Percentiles rank a stretch among this genome's conserved stretches.
Conservation (phyloP, 2,888 invertebrate genomes). For the Argyresthia albistria region DNA sequence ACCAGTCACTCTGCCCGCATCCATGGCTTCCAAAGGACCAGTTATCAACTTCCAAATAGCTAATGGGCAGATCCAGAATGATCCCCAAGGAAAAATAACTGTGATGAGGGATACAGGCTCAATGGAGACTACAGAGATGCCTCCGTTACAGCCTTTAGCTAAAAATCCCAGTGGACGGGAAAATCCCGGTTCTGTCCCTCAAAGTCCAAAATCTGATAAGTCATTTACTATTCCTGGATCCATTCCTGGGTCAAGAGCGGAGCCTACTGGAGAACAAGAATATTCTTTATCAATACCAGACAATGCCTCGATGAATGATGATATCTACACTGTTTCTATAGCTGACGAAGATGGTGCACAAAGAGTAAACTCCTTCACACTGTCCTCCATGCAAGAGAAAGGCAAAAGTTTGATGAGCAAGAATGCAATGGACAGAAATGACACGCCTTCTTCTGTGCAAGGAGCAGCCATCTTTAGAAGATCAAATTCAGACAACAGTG, state of each 20-base stretch:
- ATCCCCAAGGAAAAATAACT: constrained; percentile 74
- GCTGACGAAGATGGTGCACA: constrained; percentile 58
- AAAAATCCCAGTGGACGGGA: constrained; percentile 53
- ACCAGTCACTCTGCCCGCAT: constrained; percentile 62
- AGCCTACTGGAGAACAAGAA: constrained; percentile 63
- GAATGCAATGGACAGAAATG: constrained; percentile 43
- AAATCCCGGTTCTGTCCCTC: constrained; percentile 22
- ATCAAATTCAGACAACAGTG: constrained; percentile 62
- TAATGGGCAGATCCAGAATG: constrained; percentile 75
- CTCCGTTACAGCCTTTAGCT: constrained; percentile 53
- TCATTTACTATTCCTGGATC: constrained; percentile 39
- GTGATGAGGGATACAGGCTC: constrained; percentile 65
- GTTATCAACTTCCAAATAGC: constrained; percentile 79
- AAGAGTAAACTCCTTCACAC: constrained; percentile 51
- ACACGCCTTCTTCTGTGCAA: constrained; percentile 37
- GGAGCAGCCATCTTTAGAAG: constrained; percentile 62
- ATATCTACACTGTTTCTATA: constrained; percentile 67
- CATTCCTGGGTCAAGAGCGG: constrained; percentile 58
- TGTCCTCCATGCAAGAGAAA: constrained; percentile 59
- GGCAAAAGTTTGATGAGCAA: constrained; percentile 56
- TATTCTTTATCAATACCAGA: constrained; percentile 66
- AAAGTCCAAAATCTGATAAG: constrained; percentile 43
- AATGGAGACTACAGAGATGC: constrained; percentile 46
- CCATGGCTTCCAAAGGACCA: constrained; percentile 72
- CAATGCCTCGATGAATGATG: constrained; percentile 65